Percentiles rank a stretch among this genome's conserved stretches.
Evolutionary conservation across 2,797 vertebrate species (phyloP).

Genomic region (Clarias pachynema): DNA sequence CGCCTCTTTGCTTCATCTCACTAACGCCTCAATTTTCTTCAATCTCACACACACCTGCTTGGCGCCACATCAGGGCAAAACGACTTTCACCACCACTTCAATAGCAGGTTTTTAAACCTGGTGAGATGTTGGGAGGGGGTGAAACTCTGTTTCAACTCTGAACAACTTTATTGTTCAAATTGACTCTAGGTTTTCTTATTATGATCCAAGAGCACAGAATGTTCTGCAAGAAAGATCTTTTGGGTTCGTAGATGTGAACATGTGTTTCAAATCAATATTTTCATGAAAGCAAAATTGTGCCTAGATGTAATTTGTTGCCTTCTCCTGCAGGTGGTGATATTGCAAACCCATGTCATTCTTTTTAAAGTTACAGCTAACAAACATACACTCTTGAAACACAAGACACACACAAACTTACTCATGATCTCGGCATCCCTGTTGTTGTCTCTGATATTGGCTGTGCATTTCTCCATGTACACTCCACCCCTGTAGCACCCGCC

Average conservation of each 20-base stretch:
- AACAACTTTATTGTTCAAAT: not conserved
- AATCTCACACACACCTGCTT: conserved; percentile 21
- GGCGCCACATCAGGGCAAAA: not conserved
- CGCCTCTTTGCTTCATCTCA: conserved; percentile 42
- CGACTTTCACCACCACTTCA: conserved; percentile 9
- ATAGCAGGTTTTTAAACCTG: not conserved
- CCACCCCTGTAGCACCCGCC: conserved; percentile 91
- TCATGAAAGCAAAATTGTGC: not conserved
- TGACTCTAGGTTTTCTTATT: not conserved
- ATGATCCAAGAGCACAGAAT: not conserved
- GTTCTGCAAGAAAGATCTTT: not conserved
- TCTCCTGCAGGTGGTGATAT: conserved; percentile 8
- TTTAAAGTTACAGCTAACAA: not conserved
- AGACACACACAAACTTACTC: conserved; percentile 77
- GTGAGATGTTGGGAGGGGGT: not conserved
- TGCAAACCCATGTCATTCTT: not conserved
- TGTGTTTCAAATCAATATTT: not conserved
- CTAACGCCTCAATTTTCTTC: conserved; percentile 53
- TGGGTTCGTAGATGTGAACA: not conserved
- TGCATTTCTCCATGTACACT: conserved; percentile 90
- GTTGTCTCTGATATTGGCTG: conserved; percentile 79
- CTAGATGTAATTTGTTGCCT: not conserved
- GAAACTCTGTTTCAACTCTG: too few relatives aligned
- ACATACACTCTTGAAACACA: conserved; percentile 1
- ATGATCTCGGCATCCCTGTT: conserved; percentile 77